Evolutionary conservation across 2,888 invertebrate species (phyloP).

Genomic region (Xestia ashworthii): DNA sequence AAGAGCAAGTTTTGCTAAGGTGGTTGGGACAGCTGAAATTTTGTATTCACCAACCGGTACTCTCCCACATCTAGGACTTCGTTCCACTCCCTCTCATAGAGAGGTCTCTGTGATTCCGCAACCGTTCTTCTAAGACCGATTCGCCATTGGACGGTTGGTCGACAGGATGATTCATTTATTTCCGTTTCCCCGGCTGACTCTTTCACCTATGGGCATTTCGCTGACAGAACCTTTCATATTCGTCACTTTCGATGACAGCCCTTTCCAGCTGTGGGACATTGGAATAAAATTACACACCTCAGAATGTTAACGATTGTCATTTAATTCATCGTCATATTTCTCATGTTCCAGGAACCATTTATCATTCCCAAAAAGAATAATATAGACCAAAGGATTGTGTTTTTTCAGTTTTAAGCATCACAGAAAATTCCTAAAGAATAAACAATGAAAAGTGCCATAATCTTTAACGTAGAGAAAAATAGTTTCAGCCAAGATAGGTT

Average conservation of each 20-base stretch:
- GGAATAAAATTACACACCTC: not conserved
- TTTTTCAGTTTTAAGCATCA: not conserved
- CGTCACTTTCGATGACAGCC: too few relatives aligned
- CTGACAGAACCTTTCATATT: too few relatives aligned
- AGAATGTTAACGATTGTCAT: not conserved
- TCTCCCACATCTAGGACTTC: not conserved
- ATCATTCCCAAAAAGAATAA: not conserved
- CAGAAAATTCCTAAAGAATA: not conserved
- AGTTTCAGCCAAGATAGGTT: slow-evolving; percentile 11
- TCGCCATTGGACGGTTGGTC: too few relatives aligned
- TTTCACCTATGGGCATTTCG: too few relatives aligned
- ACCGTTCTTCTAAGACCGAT: too few relatives aligned
- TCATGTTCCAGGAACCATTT: not conserved
- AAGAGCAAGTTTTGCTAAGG: not conserved
- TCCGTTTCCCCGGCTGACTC: too few relatives aligned
- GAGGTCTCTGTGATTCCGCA: not conserved
- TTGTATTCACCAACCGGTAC: not conserved
- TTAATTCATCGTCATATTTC: not conserved
- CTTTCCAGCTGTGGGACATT: too few relatives aligned
- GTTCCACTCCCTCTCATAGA: not conserved
- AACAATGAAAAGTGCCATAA: not conserved
- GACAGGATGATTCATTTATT: too few relatives aligned
- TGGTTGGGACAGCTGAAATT: not conserved
- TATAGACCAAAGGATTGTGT: not conserved
- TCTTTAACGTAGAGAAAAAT: not conserved